Conservation (phyloP, 2,888 invertebrate species). For the Epistrophe eligans region DNA sequence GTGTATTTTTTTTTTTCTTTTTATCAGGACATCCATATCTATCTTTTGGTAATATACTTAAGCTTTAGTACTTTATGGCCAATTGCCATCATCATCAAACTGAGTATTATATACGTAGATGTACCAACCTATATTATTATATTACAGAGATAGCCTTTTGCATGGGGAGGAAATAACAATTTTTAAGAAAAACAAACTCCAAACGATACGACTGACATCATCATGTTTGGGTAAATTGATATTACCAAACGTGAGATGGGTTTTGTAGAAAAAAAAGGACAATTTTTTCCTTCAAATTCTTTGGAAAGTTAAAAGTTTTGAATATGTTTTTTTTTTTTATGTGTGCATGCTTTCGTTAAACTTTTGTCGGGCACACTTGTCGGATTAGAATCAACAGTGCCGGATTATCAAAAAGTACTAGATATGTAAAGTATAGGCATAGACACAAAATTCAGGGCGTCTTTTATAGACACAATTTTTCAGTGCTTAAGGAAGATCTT, state of each 20-base stretch:
- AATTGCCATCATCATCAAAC: slow-evolving; percentile 64
- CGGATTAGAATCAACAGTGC: neutral
- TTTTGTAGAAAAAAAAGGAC: slow-evolving; percentile 12
- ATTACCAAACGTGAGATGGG: slow-evolving; percentile 61
- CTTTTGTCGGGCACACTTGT: slow-evolving; percentile 29
- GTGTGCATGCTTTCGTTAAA: neutral
- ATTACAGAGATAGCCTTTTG: neutral
- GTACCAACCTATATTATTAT: neutral
- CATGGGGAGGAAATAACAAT: neutral
- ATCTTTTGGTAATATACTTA: slow-evolving; percentile 25
- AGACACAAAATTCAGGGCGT: too few relatives aligned
- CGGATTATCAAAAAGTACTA: too few relatives aligned
- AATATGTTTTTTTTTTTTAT: neutral
- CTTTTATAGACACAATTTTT: too few relatives aligned
- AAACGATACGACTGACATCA: slow-evolving; percentile 34
- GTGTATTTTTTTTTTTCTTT: slow-evolving; percentile 11
- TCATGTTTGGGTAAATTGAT: slow-evolving; percentile 41
- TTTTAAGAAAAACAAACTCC: slow-evolving; percentile 28
- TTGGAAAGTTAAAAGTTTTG: slow-evolving; percentile 37
- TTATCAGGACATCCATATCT: slow-evolving; percentile 9
- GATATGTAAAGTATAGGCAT: too few relatives aligned
- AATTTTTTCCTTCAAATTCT: slow-evolving; percentile 12
- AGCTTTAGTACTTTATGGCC: slow-evolving; percentile 56
- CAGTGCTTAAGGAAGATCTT: too few relatives aligned
- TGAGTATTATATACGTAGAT: too few relatives aligned